Evolutionary conservation across 2,888 invertebrate genomes (phyloP), one percentile per base, ranked within the genome.

Genomic region (Rotaria sp.): DNA sequence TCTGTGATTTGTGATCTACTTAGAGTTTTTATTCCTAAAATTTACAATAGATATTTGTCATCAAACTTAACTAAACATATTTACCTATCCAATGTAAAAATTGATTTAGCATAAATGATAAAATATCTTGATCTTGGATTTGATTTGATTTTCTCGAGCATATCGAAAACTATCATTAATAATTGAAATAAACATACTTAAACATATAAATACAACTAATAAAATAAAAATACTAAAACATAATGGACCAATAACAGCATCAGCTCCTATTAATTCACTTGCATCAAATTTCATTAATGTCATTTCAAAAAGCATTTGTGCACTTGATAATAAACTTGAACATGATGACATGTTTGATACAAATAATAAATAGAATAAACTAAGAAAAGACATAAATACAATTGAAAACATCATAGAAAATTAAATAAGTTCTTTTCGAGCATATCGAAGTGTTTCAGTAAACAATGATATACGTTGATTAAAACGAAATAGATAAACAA

Each of bases 401-500:
- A 92, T 88, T 85, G 91, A 88, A 89, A 92, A 92, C 2, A 91
- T 90, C 85, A 92, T 88, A 84, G 90, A 89, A 89, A 92, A 92
- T 45, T 90, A 90, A 85, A 91, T 90, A 85, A 92, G 90, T 85
- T 91, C 91, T 87, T 90, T 90, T 38, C 90, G 89, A 84, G 91
- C 91, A 26, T 89, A 88, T 67, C 89, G 88, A 84, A 92, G 89
- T 7, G 92, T 92, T 85, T 90, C 90, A 0, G 92, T 91, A 85
- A 92, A 89, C 89, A 92, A 91, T 85, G 90, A 90, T 89, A 92
- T 91, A 86, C 92, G 90, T 87, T 90, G 90, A 89, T 92, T 92
- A 90, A 92, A 93, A 88, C 92, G 90, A 80, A 93, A 90, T 59
- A 93, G 89, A 88, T 92, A 91, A 87, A 92, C 91, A 89, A 93